Evolutionary conservation across 2,113 vertebrate species (phyloP).

Genomic region (Charadrius vociferus): DNA sequence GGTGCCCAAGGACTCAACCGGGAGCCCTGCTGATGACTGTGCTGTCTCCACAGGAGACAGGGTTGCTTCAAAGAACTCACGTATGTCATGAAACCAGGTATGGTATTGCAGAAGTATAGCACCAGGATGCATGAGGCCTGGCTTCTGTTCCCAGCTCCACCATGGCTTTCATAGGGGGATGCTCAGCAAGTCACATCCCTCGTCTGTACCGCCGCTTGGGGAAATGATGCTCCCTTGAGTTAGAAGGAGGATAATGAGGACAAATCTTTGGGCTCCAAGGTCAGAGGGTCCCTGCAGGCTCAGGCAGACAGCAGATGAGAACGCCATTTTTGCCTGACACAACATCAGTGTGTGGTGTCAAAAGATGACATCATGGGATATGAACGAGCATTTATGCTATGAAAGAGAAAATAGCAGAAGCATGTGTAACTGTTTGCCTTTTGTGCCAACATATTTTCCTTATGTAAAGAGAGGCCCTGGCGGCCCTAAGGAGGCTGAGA

Average conservation of each 20-base stretch:
- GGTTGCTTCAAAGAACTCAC: background rate
- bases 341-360: background rate
- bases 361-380: constrained; percentile 34
- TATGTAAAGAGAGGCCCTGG: constrained; percentile 48
- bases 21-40: background rate
- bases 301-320: background rate
- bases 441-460: constrained; percentile 49
- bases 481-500: constrained; percentile 56
- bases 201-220: background rate
- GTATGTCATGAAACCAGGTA: background rate
- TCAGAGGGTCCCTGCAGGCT: background rate
- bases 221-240: background rate
- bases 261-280: background rate
- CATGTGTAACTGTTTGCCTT: constrained; percentile 24
- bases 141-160: background rate
- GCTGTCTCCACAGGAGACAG: background rate
- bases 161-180: background rate
- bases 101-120: background rate
- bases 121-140: background rate
- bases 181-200: background rate
- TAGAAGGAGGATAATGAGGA: background rate
- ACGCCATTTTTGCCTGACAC: background rate
- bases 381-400: background rate
- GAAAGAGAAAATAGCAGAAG: constrained; percentile 34
- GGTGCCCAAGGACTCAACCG: background rate